phyloP scores from a whole-genome alignment of 1,140 invertebrate genomes.

The Drosophila trapezifrons region DNA sequence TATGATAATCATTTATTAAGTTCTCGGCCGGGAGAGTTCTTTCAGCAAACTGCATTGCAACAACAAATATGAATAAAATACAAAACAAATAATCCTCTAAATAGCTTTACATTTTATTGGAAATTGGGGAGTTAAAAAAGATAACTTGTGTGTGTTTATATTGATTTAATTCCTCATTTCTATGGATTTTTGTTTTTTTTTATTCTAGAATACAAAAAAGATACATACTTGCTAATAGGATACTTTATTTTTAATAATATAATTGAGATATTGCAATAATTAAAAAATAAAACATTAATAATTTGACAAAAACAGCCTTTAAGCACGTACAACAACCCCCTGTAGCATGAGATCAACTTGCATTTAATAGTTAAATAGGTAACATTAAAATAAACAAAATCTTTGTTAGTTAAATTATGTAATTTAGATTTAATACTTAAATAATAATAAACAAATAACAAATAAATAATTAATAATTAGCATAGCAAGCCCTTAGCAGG shows the following conservation, averaged over 20 bases:
- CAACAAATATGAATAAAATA: not conserved
- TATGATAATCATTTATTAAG: conserved; percentile 66
- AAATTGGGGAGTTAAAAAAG: not conserved
- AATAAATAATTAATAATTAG: too few relatives aligned
- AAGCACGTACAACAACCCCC: too few relatives aligned
- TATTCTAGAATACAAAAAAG: not conserved
- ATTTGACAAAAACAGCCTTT: too few relatives aligned
- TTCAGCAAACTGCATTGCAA: conserved; percentile 8
- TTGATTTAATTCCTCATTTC: not conserved
- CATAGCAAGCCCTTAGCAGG: not conserved
- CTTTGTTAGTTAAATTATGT: too few relatives aligned
- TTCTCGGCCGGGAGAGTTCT: conserved; percentile 18
- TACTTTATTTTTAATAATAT: not conserved
- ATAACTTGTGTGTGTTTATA: not conserved
- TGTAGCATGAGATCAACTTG: too few relatives aligned
- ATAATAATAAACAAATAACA: too few relatives aligned
- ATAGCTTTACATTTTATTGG: not conserved
- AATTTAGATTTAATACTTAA: too few relatives aligned
- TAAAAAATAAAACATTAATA: not conserved
- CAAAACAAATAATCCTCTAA: not conserved
- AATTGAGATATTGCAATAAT: not conserved
- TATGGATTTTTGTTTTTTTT: not conserved
- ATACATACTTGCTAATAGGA: too few relatives aligned
- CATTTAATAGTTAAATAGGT: too few relatives aligned
- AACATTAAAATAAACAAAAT: too few relatives aligned